Base-by-base conservation (phyloP, 2,797 vertebrate genomes). In the Phalloptychus januarius region DNA sequence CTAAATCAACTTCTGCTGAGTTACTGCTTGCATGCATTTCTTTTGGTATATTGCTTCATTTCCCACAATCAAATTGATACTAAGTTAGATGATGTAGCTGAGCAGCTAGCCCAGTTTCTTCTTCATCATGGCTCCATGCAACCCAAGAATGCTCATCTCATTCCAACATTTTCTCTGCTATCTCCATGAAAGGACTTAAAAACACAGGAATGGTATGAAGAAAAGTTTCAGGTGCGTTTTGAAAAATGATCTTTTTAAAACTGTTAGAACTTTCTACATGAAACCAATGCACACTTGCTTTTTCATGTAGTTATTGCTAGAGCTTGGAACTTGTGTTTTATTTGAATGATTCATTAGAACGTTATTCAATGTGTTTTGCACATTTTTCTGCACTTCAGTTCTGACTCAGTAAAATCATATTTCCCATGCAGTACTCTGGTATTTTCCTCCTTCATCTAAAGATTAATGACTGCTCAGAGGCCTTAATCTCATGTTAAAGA, bases 401-500 rank as follows among this genome's bases (percentile, higher is more conserved):
- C 83, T 83, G 78, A 89, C 81, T 88, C 85, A 82, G 82, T 89
- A 82, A 90, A 85, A 91, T 78, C 78, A 81, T 83, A 90, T 85
- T 91, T 86, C 83, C 81, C 86, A 83, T 90, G 82, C 85, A 88
- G 87, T 65, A 75, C 83, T 83, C 72, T 81, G 84, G 86, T 93
- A 88, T 93, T 93, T 93, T 89, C 87, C 85, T 84, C 90, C 80
- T 88, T 92, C 91, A 79, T 80, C 87, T 71, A 76, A 74, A 90
- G 91, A 94, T 90, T 81, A 86, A 93, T 95, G 89, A 90, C 87
- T 90, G 89, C 85, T 38, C 90, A 87, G 92, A 92, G 92, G 89
- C 91, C 91, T 92, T 94, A 92, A 94, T 95, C 91, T 91, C 87
- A 92, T 93, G 92, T 91, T 93, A 91, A 93, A 93, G 92, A 92